A percentile compares a stretch with the other conserved stretches of the same genome.
Evolutionary conservation across 37 sponge, comb jelly and placozoan species (phyloP).

Genomic region (Chondrosia reniformis): DNA sequence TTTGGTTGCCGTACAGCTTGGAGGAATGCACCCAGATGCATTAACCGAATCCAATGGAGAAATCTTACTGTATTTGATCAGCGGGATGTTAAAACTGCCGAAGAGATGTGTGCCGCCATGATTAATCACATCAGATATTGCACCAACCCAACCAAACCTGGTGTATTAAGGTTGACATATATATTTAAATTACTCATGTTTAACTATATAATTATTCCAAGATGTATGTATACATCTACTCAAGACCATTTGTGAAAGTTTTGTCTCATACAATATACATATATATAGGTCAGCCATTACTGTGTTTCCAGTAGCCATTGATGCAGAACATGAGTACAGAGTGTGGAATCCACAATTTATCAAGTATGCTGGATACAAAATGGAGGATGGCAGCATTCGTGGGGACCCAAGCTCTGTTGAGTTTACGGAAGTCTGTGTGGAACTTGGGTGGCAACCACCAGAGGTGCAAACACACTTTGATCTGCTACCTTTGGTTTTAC

Average conservation of each 20-base stretch:
- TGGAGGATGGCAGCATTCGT: constrained; percentile 58
- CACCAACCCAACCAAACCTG: constrained; percentile 66
- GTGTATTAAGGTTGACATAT: constrained; percentile 24
- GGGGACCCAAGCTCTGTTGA: constrained; percentile 83
- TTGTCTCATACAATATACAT: too few species aligned
- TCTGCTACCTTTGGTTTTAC: constrained; percentile 72
- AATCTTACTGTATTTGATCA: constrained; percentile 72
- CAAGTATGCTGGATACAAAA: constrained; percentile 77
- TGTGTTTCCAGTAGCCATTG: constrained; percentile 59
- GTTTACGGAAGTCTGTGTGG: constrained; percentile 73
- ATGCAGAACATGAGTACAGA: constrained; percentile 51
- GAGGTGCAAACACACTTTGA: constrained; percentile 41
- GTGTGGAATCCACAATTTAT: constrained; percentile 85
- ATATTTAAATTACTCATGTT: too few species aligned
- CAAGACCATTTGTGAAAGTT: too few species aligned
- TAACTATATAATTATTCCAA: too few species aligned
- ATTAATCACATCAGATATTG: constrained; percentile 63
- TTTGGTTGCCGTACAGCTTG: constrained; percentile 77
- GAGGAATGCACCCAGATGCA: constrained; percentile 89
- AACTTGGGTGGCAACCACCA: constrained; percentile 76
- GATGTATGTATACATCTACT: too few species aligned
- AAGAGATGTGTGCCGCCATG: constrained; percentile 89
- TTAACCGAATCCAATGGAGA: constrained; percentile 82
- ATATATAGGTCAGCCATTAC: constrained; percentile 79
- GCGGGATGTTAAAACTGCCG: constrained; percentile 45